Evolutionary conservation across 2,797 vertebrate species (phyloP), one percentile per base, ranked within the genome.

Genomic region (Urophycis tenuis): DNA sequence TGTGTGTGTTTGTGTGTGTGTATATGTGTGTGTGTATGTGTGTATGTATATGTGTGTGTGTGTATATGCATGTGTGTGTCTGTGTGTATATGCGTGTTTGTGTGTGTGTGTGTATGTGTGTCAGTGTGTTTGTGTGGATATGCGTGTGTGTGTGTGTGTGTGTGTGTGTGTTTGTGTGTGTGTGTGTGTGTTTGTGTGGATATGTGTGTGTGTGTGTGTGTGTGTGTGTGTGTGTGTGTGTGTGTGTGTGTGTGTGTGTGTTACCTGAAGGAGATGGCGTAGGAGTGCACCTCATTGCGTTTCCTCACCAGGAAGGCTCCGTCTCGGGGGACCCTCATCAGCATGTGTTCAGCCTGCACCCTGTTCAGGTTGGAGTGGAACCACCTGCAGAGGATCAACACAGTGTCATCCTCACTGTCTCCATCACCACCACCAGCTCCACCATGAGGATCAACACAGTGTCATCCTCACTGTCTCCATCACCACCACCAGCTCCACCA

Each of bases 201-300:
- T 60, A 22, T 60, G 22, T 60, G 53, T 60, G 22, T 60, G 53
- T 60, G 22, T 60, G 22, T 60, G 22, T 60, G 22, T 60, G 22
- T 60, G 53, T 60, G 22, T 60, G 22, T 60, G 22, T 60, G 22
- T 60, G 41, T 72, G 39, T 29, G 36, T 77, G 71, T 33, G 31
- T 71, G 22, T 72, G 25, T 32, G 31, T 39, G 49, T 34, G 35
- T 4, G 32, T 9, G 0, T 25, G 12, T 2, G 8, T 34, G 81
- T 60, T 82, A 98, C 97, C 97, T 94, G 92, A 99, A 99, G 79
- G 97, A 98, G 89, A 99, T 98, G 87, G 97, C 97, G 0, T 93
- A 99, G 45, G 97, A 98, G 91, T 94, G 97, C 87, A 94, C 91
- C 72, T 99, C 97, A 0, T 91, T 95, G 83, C 97, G 95, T 84